These are phyloP conservation scores for Gonioctena quinquepunctata DNA, from an alignment of 1,140 invertebrate genomes.

Conservation along the genomic window DNA sequence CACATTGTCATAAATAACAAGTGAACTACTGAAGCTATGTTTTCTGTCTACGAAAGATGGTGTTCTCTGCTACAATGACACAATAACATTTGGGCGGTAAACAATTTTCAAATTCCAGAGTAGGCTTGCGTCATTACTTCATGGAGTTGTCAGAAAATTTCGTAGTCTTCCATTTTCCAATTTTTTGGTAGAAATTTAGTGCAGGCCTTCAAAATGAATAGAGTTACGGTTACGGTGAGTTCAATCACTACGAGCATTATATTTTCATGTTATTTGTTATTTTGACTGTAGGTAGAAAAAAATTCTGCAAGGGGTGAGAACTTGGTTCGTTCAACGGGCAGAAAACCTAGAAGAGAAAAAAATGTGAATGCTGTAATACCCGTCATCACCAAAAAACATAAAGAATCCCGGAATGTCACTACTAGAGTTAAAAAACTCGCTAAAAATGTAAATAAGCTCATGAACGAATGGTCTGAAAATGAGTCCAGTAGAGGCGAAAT, in stretches of 20 bases:
- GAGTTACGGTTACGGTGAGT: neutral
- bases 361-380: neutral
- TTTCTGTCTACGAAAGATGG: too few species aligned
- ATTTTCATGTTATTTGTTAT: neutral
- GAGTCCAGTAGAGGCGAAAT: neutral
- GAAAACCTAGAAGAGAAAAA: neutral
- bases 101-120: neutral
- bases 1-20: too few species aligned
- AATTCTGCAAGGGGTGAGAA: neutral
- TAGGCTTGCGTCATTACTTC: neutral
- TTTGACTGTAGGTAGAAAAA: neutral
- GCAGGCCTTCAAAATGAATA: neutral
- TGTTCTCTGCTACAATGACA: too few species aligned
- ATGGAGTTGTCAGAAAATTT: neutral
- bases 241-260: neutral
- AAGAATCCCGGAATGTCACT: neutral
- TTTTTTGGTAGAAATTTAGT: neutral
- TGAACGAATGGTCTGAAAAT: slow-evolving; percentile 7
- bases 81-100: too few species aligned
- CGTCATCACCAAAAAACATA: neutral
- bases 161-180: neutral
- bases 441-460: neutral
- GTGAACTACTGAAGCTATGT: too few species aligned
- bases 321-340: neutral
- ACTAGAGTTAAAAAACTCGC: neutral